Evolutionary conservation across 2,888 invertebrate species (phyloP).

Genomic region (Aromia moschata): DNA sequence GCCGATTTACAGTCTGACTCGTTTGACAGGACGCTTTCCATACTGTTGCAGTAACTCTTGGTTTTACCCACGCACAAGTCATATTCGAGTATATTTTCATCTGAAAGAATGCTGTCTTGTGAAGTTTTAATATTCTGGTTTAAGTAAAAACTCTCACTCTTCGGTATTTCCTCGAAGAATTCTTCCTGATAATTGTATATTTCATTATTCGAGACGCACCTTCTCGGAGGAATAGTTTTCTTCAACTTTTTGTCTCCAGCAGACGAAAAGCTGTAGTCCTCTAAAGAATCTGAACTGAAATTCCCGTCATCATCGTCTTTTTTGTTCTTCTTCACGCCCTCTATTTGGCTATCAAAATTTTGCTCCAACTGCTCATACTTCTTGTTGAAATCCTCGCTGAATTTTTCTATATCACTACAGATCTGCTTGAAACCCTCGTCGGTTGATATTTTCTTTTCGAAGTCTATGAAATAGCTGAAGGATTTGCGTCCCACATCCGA

Average conservation of each 20-base stretch:
- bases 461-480: constrained; percentile 73
- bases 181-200: constrained; percentile 66
- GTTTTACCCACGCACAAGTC: constrained; percentile 60
- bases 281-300: constrained; percentile 82
- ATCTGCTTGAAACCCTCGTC: constrained; percentile 58
- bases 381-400: constrained; percentile 57
- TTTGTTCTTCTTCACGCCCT: constrained; percentile 25
- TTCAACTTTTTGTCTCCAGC: constrained; percentile 47
- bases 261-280: constrained; percentile 70
- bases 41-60: constrained; percentile 77
- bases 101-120: constrained; percentile 81
- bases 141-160: constrained; percentile 84
- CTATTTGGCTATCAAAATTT: constrained; percentile 42
- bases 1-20: constrained; percentile 83
- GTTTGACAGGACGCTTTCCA: constrained; percentile 83
- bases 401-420: constrained; percentile 61
- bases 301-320: constrained; percentile 72
- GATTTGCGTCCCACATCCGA: constrained; percentile 63
- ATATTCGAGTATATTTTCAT: constrained; percentile 62
- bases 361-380: constrained; percentile 57
- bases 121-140: constrained; percentile 75
- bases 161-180: constrained; percentile 61
- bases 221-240: constrained; percentile 68
- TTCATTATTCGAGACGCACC: constrained; percentile 82
- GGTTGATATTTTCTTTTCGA: constrained; percentile 64